These are phyloP conservation scores for Epirrhoe alternata DNA, from an alignment of 2,888 invertebrate species.

Conservation along the genomic window DNA sequence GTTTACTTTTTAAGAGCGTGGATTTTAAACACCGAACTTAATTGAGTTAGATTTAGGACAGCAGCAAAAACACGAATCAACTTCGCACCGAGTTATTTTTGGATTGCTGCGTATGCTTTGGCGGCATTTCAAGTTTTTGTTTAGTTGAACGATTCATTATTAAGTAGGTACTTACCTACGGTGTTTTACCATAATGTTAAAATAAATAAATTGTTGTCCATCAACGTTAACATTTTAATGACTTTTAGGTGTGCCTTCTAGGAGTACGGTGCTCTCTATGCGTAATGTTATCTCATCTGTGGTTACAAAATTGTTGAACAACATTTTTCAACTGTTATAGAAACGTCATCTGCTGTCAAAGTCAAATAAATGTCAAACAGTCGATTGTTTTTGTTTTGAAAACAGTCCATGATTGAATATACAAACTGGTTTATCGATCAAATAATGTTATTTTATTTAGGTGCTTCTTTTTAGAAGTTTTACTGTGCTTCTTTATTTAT, in stretches of 20 bases:
- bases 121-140: slow-evolving; percentile 74
- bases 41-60: slow-evolving; percentile 7
- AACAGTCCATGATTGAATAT: slow-evolving; percentile 49
- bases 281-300: too few relatives aligned
- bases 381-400: slow-evolving; percentile 51
- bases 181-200: neutral
- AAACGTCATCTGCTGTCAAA: slow-evolving; percentile 7
- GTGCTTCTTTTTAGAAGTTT: slow-evolving; percentile 6
- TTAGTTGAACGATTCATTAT: slow-evolving; percentile 4
- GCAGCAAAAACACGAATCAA: slow-evolving; percentile 61
- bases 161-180: neutral
- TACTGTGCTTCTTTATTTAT: slow-evolving; percentile 8
- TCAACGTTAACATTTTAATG: too few relatives aligned
- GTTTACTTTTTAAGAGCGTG: slow-evolving; percentile 12
- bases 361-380: slow-evolving; percentile 31
- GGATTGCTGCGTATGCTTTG: slow-evolving; percentile 68
- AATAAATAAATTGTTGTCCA: neutral
- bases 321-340: slow-evolving; percentile 1
- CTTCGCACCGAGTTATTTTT: slow-evolving; percentile 74
- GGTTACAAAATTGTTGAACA: too few relatives aligned
- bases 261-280: too few relatives aligned
- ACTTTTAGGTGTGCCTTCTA: too few relatives aligned
- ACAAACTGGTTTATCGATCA: slow-evolving; percentile 32
- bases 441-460: slow-evolving; percentile 8
- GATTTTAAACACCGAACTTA: slow-evolving; percentile 16